A percentile compares a stretch with the other conserved stretches of the same genome.
These are phyloP conservation scores for Caerostris extrusa DNA, from an alignment of 1,140 invertebrate species.

Conservation along the genomic window DNA sequence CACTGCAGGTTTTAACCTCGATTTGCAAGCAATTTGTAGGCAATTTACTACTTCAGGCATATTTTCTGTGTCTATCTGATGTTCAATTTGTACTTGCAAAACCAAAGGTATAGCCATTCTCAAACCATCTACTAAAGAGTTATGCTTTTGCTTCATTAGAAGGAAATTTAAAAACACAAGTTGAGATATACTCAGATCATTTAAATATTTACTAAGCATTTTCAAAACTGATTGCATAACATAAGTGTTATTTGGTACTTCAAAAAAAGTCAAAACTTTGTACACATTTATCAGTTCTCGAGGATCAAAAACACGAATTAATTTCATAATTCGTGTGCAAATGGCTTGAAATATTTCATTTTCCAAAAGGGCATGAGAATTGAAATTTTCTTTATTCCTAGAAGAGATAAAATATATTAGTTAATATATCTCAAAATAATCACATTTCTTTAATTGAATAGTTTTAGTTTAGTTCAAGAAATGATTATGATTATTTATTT, in stretches of 20 bases:
- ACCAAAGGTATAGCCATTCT: constrained; percentile 78
- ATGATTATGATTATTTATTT: no score
- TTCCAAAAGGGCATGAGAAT: constrained; percentile 5
- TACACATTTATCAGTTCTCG: constrained; percentile 68
- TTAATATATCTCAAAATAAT: no score
- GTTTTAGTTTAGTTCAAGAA: no score
- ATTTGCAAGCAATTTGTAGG: constrained; percentile 49
- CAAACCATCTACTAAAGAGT: constrained; percentile 76
- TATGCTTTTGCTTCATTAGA: constrained; percentile 58
- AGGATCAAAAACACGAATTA: constrained; percentile 43
- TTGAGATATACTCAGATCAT: constrained; percentile 72
- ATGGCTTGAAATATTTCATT: constrained; percentile 54
- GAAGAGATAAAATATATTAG: not conserved
- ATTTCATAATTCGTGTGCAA: constrained; percentile 55
- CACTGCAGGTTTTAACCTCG: constrained; percentile 49
- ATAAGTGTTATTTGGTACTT: constrained; percentile 62
- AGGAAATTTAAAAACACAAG: constrained; percentile 74
- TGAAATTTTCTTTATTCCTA: not conserved
- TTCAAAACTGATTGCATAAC: constrained; percentile 71
- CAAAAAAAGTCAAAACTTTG: constrained; percentile 45
- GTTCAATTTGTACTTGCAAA: constrained; percentile 77
- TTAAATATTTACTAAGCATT: constrained; percentile 70
- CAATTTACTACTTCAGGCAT: constrained; percentile 60
- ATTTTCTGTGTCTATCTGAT: constrained; percentile 73
- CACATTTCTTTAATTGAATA: no score